Conservation (phyloP, 2,888 invertebrate species). For the Abscondita cerata region DNA sequence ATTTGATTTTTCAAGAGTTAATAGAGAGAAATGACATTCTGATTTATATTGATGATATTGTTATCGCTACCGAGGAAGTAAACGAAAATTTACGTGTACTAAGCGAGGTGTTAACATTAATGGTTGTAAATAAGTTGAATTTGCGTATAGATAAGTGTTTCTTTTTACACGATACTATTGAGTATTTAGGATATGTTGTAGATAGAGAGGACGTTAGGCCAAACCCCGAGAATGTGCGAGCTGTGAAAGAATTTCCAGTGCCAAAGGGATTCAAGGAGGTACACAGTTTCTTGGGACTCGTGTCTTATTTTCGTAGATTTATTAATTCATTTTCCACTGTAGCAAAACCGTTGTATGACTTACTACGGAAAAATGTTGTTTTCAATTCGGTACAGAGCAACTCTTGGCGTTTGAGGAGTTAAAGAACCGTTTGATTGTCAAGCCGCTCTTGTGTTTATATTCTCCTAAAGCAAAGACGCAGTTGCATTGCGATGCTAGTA, state of each 20-base stretch:
- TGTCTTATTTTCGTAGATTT: conserved; percentile 2
- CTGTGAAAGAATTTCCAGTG: neutral
- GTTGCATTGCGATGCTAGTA: neutral
- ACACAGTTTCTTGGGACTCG: neutral
- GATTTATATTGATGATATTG: no score
- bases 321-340: conserved; percentile 1
- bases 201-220: neutral
- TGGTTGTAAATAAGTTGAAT: neutral
- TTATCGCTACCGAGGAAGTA: no score
- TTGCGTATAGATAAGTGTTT: conserved; percentile 6
- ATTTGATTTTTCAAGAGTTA: neutral
- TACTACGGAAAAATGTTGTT: neutral
- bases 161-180: conserved; percentile 1
- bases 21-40: no score
- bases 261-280: no score
- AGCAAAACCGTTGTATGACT: neutral
- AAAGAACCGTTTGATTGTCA: no score
- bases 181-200: neutral
- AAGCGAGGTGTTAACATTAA: neutral
- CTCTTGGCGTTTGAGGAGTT: neutral
- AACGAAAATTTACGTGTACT: neutral
- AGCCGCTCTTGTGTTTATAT: no score
- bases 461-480: no score
- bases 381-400: no score
- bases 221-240: neutral